Conservation (phyloP, 1,140 invertebrate genomes). For the Agraylea sexmaculata region DNA sequence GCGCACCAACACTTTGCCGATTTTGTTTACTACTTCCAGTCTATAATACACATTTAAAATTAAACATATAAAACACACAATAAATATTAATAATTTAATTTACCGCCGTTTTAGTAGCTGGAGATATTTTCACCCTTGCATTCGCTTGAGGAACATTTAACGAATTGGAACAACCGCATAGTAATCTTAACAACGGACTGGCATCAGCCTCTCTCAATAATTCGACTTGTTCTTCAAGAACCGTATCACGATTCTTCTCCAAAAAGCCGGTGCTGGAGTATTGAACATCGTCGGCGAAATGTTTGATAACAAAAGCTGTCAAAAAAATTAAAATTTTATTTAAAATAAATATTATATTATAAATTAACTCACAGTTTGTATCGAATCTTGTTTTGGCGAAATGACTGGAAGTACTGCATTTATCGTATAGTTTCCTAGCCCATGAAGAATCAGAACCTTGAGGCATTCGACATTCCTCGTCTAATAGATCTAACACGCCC, state of each 20-base stretch:
- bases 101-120: slow-evolving; percentile 33
- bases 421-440: slow-evolving; percentile 83
- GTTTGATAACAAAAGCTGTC: slow-evolving; percentile 77
- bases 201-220: slow-evolving; percentile 38
- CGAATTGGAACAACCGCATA: slow-evolving; percentile 28
- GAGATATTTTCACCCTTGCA: slow-evolving; percentile 39
- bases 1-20: slow-evolving; percentile 61
- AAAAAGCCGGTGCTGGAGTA: slow-evolving; percentile 89
- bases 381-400: slow-evolving; percentile 88
- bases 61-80: neutral
- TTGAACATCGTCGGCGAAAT: slow-evolving; percentile 89
- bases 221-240: slow-evolving; percentile 85
- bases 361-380: slow-evolving; percentile 36
- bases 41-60: slow-evolving; percentile 7
- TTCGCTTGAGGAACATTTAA: slow-evolving; percentile 33
- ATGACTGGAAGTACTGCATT: slow-evolving; percentile 73
- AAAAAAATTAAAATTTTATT: slow-evolving; percentile 7
- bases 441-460: slow-evolving; percentile 86
- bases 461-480: slow-evolving; percentile 96
- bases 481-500: slow-evolving; percentile 88
- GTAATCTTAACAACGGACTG: slow-evolving; percentile 26
- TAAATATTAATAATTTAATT: no score
- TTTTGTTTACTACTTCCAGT: slow-evolving; percentile 12
- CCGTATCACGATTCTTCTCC: slow-evolving; percentile 95
- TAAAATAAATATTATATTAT: slow-evolving; percentile 1